Evolutionary conservation across 2,888 invertebrate species (phyloP), one percentile per base, ranked within the genome.

Genomic region (Cyclophora albipunctata): DNA sequence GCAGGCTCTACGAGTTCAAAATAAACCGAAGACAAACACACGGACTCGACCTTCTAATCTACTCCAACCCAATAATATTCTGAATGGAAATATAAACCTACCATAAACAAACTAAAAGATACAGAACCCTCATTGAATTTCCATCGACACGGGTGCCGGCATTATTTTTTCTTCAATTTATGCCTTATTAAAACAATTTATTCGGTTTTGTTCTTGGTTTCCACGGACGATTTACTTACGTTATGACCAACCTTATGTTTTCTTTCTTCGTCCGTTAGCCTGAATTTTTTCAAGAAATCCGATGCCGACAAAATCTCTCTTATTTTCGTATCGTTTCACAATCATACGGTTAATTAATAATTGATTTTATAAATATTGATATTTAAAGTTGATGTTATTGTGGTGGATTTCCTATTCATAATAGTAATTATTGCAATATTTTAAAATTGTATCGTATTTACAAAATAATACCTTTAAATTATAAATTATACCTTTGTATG

Each of bases 111-210:
- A 20, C 40, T 6, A 20, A 6, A 41, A 34, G 3, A 48, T 47
- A 48, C 55, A 49, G 61, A 61, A 61, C 59, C 54, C 50, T 45
- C 43, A 40, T 7, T 34, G 20, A 43, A 34, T 42, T 7, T 43
- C 37, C 40, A 37, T 47, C 34, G 7, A 35, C 41, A 50, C 52
- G 52, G 54, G 51, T 49, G 48, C 5, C 54, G 40, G 47, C 54
- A 46, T 55, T 59, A 59, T 61, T 76, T 84, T 79, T 71, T 59
- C 63, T 57, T 68, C 73, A 75, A 80, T 83, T 78, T 81, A 81
- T 79, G 76, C 80, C 78, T 85, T 81, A 84, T 84, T 86, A 83
- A 81, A 84, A 81, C 79, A 79, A 83, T 84, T 83, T 84, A 83
- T 82, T 78, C 80, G 66, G 72, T 78, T 75, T 75, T 75, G 76